Evolutionary conservation across 2,113 vertebrate species (phyloP).

Genomic region (Menura novaehollandiae): DNA sequence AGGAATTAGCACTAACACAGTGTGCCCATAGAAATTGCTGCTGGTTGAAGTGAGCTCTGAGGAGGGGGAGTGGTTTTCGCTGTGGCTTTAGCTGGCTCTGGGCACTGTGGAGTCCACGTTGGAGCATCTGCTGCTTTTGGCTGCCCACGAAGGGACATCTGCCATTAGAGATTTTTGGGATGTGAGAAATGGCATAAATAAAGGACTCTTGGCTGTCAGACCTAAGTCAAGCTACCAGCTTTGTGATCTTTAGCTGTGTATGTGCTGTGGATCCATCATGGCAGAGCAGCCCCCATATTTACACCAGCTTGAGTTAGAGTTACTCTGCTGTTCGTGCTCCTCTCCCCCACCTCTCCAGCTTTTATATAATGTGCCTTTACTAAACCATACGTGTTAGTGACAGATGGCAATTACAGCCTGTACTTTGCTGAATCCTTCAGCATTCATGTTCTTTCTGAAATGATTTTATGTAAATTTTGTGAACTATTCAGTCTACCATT

Average conservation of each 20-base stretch:
- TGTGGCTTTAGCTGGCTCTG: not conserved
- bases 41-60: not conserved
- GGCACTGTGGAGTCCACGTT: not conserved
- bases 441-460: slow-evolving; percentile 16
- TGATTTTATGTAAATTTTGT: slow-evolving; percentile 9
- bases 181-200: not conserved
- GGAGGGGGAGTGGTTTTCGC: not conserved
- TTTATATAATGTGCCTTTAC: slow-evolving; percentile 20
- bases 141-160: not conserved
- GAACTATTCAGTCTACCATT: slow-evolving; percentile 19
- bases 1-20: not conserved
- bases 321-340: not conserved
- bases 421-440: slow-evolving; percentile 11
- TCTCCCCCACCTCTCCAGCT: slow-evolving; percentile 19
- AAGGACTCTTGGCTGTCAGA: not conserved
- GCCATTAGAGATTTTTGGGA: not conserved
- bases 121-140: not conserved
- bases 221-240: not conserved
- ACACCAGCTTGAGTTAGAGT: not conserved
- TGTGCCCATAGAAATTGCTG: not conserved
- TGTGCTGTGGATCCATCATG: not conserved
- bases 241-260: not conserved
- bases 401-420: slow-evolving; percentile 61
- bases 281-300: slow-evolving; percentile 7
- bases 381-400: slow-evolving; percentile 28